These are phyloP conservation scores for Marmota monax DNA, from an alignment of 2,113 vertebrate species.

Conservation along the genomic window DNA sequence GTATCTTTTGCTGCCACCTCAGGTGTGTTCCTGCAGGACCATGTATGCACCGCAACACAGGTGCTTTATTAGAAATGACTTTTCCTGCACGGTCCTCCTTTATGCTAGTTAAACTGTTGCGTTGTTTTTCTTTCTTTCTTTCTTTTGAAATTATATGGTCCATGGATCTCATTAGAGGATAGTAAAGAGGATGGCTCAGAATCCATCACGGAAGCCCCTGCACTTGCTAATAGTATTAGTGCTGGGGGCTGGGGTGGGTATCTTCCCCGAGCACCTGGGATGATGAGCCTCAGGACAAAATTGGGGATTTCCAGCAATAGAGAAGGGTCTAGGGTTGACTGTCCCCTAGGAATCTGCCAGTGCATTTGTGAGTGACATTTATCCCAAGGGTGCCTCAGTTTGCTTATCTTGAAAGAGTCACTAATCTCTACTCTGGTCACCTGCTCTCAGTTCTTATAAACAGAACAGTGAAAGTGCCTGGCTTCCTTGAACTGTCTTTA, in stretches of 20 bases:
- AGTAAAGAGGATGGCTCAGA: not conserved
- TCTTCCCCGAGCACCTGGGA: not conserved
- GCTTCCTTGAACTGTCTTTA: not conserved
- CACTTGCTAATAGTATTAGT: not conserved
- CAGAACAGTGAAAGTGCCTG: not conserved
- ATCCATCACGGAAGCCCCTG: not conserved
- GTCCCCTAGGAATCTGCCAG: not conserved
- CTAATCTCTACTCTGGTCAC: not conserved
- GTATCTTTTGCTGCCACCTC: not conserved
- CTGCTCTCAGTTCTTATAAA: not conserved
- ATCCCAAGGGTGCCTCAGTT: not conserved
- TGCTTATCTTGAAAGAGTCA: not conserved
- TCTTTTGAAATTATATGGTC: not conserved
- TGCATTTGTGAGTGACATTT: too few species aligned
- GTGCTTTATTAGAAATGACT: not conserved
- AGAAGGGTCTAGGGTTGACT: not conserved
- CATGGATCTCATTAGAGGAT: not conserved
- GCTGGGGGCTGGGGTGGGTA: fast-evolving
- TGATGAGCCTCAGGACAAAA: not conserved
- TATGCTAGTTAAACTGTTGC: not conserved
- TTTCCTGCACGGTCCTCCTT: not conserved
- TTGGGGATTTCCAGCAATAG: not conserved
- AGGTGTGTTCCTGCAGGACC: not conserved
- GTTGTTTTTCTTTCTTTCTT: not conserved
- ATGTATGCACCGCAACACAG: fast-evolving